Evolutionary conservation across 2,888 invertebrate species (phyloP).

Genomic region (Cantharis rufa): DNA sequence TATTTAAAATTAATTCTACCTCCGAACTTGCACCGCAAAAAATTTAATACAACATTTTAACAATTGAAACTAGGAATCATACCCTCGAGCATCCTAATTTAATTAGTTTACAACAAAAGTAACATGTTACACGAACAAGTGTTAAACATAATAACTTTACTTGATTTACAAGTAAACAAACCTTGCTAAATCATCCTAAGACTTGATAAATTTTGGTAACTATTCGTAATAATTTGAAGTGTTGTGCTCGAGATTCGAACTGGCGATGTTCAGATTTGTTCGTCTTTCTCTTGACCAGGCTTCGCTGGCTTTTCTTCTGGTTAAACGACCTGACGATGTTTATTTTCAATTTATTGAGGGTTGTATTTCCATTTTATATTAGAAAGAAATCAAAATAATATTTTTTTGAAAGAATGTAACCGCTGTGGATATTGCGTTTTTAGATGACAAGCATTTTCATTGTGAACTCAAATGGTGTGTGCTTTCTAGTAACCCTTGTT

Average conservation of each 20-base stretch:
- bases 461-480: constrained; percentile 16
- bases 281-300: too few relatives aligned
- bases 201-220: too few relatives aligned
- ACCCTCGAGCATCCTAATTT: not conserved
- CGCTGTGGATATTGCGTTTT: constrained; percentile 3
- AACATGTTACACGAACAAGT: not conserved
- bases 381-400: not conserved
- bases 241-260: too few relatives aligned
- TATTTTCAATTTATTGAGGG: not conserved
- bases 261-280: too few relatives aligned
- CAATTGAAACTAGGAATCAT: not conserved
- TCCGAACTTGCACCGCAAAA: not conserved
- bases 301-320: too few relatives aligned
- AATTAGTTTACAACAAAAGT: not conserved
- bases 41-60: not conserved
- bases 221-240: not conserved
- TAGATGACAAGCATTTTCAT: constrained; percentile 15
- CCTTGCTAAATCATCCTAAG: not conserved
- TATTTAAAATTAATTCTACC: not conserved
- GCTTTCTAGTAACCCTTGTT: constrained; percentile 19
- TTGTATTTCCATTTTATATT: not conserved
- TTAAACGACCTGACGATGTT: too few relatives aligned
- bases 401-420: not conserved
- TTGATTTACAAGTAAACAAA: not conserved
- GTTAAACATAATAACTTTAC: not conserved